Evolutionary conservation across 2,888 invertebrate genomes (phyloP).

Genomic region (Stenodera caucasica): DNA sequence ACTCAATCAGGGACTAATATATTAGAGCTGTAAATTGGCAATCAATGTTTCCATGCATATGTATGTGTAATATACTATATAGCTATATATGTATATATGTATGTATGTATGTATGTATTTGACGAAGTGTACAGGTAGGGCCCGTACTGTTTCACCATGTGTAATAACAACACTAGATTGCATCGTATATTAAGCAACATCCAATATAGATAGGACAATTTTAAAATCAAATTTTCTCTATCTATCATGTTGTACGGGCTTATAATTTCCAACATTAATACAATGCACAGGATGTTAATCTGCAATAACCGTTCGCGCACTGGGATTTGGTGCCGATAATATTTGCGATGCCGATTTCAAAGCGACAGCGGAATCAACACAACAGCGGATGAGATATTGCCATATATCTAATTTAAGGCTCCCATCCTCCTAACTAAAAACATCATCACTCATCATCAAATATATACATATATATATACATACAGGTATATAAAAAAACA

Average conservation of each 20-base stretch:
- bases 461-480: too few species aligned
- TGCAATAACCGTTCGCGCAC: slow-evolving; percentile 56
- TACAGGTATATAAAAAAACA: too few species aligned
- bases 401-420: slow-evolving; percentile 50
- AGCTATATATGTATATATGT: slow-evolving; percentile 24
- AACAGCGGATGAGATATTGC: slow-evolving; percentile 22
- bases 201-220: slow-evolving; percentile 57
- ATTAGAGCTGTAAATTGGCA: slow-evolving; percentile 60
- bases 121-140: slow-evolving; percentile 29
- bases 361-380: slow-evolving; percentile 17
- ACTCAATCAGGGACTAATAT: slow-evolving; percentile 59
- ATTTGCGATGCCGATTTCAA: slow-evolving; percentile 43
- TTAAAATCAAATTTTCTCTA: slow-evolving; percentile 59
- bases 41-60: slow-evolving; percentile 59
- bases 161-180: slow-evolving; percentile 57
- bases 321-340: slow-evolving; percentile 49
- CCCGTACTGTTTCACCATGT: slow-evolving; percentile 44
- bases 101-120: slow-evolving; percentile 27
- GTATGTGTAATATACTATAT: slow-evolving; percentile 45
- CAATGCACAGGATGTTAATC: slow-evolving; percentile 57
- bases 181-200: slow-evolving; percentile 58
- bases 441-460: not conserved
- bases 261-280: slow-evolving; percentile 57
- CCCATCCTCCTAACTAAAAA: slow-evolving; percentile 38
- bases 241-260: slow-evolving; percentile 55